Evolutionary conservation across 2,888 invertebrate genomes (phyloP).

Genomic region (Coremacera marginata): DNA sequence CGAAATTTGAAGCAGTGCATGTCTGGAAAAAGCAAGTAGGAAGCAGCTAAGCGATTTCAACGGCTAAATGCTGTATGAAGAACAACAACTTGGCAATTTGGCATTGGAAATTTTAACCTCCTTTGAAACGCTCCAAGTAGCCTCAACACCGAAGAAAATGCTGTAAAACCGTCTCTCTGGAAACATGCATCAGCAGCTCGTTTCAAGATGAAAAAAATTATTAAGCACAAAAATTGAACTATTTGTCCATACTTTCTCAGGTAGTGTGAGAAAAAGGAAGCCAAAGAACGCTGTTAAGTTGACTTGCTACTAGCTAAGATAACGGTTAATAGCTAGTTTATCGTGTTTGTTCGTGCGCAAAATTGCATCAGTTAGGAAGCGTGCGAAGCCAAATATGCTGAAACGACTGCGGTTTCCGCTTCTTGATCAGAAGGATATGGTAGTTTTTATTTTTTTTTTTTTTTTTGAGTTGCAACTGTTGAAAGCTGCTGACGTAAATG

Average conservation of each 20-base stretch:
- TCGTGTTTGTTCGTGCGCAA: slow-evolving; percentile 42
- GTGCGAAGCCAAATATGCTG: background rate
- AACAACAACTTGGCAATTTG: background rate
- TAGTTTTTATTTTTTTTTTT: too few relatives aligned
- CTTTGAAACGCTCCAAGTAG: too few relatives aligned
- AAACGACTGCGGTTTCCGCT: background rate
- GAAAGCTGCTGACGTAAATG: slow-evolving; percentile 42
- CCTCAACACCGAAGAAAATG: background rate
- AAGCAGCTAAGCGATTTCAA: background rate
- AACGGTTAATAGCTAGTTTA: slow-evolving; percentile 34
- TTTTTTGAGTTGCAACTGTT: background rate
- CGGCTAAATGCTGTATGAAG: background rate
- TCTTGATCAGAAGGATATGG: slow-evolving; percentile 16
- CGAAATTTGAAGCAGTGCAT: background rate
- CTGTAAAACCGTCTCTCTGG: background rate
- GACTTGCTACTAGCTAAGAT: background rate
- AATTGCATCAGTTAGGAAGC: slow-evolving; percentile 37
- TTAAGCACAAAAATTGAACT: slow-evolving; percentile 30
- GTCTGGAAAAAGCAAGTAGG: background rate
- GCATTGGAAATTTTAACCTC: too few relatives aligned
- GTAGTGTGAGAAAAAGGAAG: background rate
- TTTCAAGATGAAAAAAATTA: slow-evolving; percentile 23
- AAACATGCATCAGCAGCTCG: slow-evolving; percentile 12
- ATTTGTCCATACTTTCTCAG: background rate
- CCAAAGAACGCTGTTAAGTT: background rate